Evolutionary conservation across 2,113 vertebrate genomes (phyloP), one percentile per base, ranked within the genome.

Genomic region (Caretta caretta): DNA sequence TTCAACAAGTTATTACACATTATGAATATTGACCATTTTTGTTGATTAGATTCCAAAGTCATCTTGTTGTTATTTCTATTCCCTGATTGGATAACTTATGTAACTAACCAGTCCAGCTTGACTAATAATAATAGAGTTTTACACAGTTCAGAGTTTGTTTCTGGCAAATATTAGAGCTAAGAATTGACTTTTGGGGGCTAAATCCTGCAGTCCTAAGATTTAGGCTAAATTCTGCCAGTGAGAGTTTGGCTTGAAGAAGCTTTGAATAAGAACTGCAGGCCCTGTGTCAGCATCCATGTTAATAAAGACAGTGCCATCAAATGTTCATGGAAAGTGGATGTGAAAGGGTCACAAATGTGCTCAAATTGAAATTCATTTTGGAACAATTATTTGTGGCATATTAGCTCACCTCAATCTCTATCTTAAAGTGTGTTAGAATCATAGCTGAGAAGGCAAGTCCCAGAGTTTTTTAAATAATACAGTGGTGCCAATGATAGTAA

Each of bases 401-500:
- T 76, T 89, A 54, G 78, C 65, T 69, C 65, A 69, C 35, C 17
- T 69, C 35, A n/a, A 20, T n/a, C 35, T n/a, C 17, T n/a, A 20
- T 69, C 19, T 72, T 38, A 38, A 22, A 72, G n/a, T 72, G n/a
- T 20, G n/a, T 72, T 72, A n/a, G 35, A 72, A 20, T 20, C n/a
- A 72, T 20, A 38, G 62, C 35, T 19, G 35, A 69, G 65, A n/a
- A 38, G n/a, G n/a, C 65, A 72, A 19, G 14, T 65, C 16, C 62
- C 35, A 2, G 3, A 12, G 16, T 94, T 94, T 87, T 80, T 93
- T 57, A 89, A 94, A 89, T 92, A 90, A 94, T 85, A 65, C 90
- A 62, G 90, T 76, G 50, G 57, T 62, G 78, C 25, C 81, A 97
- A 53, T 19, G n/a, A 93, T 72, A 91, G 80, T 54, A 93, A 93